Percentiles rank a stretch among this genome's conserved stretches.
Evolutionary conservation across 2,113 vertebrate species (phyloP).

Genomic region (Petaurus breviceps): DNA sequence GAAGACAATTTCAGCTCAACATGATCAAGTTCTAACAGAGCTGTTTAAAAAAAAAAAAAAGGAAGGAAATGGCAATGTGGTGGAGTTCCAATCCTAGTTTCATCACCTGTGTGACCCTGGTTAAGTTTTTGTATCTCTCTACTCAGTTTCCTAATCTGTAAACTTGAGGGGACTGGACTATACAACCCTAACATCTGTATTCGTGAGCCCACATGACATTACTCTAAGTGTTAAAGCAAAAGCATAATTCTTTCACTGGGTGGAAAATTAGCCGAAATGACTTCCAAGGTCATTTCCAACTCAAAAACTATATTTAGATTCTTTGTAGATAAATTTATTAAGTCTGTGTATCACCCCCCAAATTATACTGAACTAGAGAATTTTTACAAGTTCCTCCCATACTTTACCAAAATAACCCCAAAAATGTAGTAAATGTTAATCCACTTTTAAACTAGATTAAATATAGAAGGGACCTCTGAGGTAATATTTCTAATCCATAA

Average conservation of each 20-base stretch:
- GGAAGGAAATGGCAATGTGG: background rate
- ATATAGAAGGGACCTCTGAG: background rate
- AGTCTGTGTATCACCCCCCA: background rate
- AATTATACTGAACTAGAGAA: background rate
- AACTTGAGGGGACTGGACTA: background rate
- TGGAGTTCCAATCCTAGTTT: background rate
- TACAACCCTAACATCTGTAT: background rate
- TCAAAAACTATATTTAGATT: background rate
- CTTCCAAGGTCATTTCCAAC: background rate
- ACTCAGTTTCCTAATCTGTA: background rate
- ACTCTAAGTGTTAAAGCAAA: background rate
- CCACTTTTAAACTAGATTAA: background rate
- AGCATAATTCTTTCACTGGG: background rate
- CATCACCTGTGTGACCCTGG: background rate
- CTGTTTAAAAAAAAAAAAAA: background rate
- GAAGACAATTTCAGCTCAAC: background rate
- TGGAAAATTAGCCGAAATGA: background rate
- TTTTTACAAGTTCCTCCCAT: background rate
- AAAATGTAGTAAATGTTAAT: background rate
- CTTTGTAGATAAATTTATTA: background rate
- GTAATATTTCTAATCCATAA: background rate
- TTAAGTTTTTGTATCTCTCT: background rate
- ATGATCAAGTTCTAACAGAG: background rate
- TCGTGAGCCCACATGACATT: background rate
- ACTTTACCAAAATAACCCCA: background rate